Percentiles rank a stretch among this genome's conserved stretches.
Conservation (phyloP, 1,140 invertebrate genomes). For the Metopolophium dirhodum region DNA sequence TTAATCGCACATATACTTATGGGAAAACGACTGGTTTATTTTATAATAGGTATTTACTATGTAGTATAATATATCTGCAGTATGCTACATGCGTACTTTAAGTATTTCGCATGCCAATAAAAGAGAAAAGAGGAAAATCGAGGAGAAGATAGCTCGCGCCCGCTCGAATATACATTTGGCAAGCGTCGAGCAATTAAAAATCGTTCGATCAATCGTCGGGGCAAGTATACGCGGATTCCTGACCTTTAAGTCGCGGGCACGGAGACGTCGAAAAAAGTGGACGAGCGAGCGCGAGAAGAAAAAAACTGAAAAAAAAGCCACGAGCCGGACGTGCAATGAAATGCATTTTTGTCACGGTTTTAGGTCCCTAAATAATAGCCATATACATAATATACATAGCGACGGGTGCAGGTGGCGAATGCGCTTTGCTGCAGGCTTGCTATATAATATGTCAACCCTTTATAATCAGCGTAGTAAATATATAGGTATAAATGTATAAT, state of each 20-base stretch:
- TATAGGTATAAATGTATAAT: too few relatives aligned
- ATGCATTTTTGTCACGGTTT: not conserved
- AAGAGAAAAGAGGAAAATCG: not conserved
- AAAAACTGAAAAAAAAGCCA: not conserved
- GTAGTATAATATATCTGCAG: not conserved
- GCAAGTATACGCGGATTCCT: not conserved
- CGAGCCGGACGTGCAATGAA: not conserved
- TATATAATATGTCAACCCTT: not conserved
- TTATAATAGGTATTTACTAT: not conserved
- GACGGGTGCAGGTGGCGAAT: not conserved
- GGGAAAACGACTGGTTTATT: not conserved
- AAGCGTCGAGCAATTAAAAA: conserved; percentile 39
- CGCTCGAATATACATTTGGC: conserved; percentile 4
- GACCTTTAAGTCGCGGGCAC: conserved; percentile 35
- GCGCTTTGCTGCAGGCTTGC: not conserved
- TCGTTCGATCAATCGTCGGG: conserved; percentile 40
- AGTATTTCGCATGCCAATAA: conserved; percentile 18
- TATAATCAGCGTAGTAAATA: not conserved
- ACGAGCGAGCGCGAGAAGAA: not conserved
- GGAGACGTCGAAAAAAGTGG: conserved; percentile 7
- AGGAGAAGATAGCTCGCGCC: not conserved
- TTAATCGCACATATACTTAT: not conserved
- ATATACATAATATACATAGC: too few relatives aligned
- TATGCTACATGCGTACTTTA: not conserved
- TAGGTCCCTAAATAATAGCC: not conserved